Evolutionary conservation across 2,797 vertebrate genomes (phyloP).

Genomic region (Lutjanus argentimaculatus): DNA sequence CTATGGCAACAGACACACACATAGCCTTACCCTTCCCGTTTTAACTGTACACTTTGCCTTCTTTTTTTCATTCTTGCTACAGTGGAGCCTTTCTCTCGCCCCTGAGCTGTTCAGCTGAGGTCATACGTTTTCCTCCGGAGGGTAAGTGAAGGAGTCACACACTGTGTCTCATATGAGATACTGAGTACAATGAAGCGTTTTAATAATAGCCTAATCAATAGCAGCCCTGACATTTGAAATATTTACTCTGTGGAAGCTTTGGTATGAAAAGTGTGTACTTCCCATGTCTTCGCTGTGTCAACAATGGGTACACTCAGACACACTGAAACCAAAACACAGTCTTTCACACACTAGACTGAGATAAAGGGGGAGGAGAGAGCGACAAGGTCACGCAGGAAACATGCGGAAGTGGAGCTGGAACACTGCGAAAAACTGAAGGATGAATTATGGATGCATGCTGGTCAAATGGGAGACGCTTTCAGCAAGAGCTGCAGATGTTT

Average conservation of each 20-base stretch:
- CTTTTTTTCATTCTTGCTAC: slow-evolving; percentile 55
- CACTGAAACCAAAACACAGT: slow-evolving; percentile 48
- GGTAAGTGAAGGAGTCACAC: slow-evolving; percentile 35
- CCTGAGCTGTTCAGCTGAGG: slow-evolving; percentile 56
- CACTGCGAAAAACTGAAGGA: slow-evolving; percentile 53
- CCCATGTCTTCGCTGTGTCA: slow-evolving; percentile 59
- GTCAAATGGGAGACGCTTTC: slow-evolving; percentile 60
- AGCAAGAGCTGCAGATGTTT: slow-evolving; percentile 70
- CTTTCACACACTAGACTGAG: slow-evolving; percentile 31
- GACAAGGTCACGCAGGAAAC: slow-evolving; percentile 69
- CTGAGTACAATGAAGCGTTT: slow-evolving; percentile 33
- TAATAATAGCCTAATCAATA: slow-evolving; percentile 50
- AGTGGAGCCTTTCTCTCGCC: slow-evolving; percentile 55
- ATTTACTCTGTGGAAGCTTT: slow-evolving; percentile 45
- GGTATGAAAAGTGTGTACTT: slow-evolving; percentile 61
- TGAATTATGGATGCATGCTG: slow-evolving; percentile 77
- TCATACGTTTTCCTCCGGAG: slow-evolving; percentile 60
- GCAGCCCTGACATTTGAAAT: slow-evolving; percentile 43
- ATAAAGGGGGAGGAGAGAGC: slow-evolving; percentile 39
- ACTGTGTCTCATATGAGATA: slow-evolving; percentile 34
- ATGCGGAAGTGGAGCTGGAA: slow-evolving; percentile 69
- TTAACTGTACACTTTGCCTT: slow-evolving; percentile 67
- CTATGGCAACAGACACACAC: slow-evolving; percentile 81
- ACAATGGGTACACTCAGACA: slow-evolving; percentile 36
- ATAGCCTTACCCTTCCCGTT: slow-evolving; percentile 70